Conservation (phyloP, 2,888 invertebrate genomes). For the Balanococcus diminutus region DNA sequence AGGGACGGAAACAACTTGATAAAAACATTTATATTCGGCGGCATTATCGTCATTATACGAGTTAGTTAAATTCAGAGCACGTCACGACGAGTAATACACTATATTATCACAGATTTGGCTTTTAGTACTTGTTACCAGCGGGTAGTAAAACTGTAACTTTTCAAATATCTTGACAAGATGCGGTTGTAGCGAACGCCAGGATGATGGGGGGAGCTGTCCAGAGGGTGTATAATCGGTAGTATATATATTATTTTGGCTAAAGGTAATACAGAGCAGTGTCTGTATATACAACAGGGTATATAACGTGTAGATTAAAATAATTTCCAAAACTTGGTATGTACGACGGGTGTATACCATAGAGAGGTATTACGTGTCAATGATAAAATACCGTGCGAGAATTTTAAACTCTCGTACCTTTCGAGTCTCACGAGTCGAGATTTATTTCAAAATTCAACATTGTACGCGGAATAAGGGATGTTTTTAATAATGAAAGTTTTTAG, state of each 20-base stretch:
- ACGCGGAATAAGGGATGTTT: background rate
- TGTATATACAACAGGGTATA: background rate
- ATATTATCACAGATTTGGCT: conserved; percentile 43
- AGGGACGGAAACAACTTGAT: conserved; percentile 44
- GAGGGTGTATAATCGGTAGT: background rate
- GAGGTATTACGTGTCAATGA: conserved; percentile 15
- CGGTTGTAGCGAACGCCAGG: background rate
- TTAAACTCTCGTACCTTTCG: background rate
- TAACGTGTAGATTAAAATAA: conserved; percentile 28
- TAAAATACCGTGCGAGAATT: background rate
- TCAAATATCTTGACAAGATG: conserved; percentile 23
- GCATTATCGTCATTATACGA: conserved; percentile 45
- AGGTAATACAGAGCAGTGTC: background rate
- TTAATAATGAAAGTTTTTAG: conserved; percentile 26
- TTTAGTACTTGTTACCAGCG: conserved; percentile 38
- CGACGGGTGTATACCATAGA: background rate
- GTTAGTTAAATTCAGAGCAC: conserved; percentile 46
- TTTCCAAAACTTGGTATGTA: background rate
- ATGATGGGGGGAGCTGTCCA: background rate
- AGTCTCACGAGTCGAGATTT: background rate
- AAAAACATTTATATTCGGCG: conserved; percentile 48
- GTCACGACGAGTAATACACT: conserved; percentile 44
- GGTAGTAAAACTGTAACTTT: conserved; percentile 32
- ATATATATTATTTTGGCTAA: background rate
- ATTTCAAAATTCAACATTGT: background rate